Evolutionary conservation across 2,113 vertebrate species (phyloP).

Genomic region (Bucco capensis): DNA sequence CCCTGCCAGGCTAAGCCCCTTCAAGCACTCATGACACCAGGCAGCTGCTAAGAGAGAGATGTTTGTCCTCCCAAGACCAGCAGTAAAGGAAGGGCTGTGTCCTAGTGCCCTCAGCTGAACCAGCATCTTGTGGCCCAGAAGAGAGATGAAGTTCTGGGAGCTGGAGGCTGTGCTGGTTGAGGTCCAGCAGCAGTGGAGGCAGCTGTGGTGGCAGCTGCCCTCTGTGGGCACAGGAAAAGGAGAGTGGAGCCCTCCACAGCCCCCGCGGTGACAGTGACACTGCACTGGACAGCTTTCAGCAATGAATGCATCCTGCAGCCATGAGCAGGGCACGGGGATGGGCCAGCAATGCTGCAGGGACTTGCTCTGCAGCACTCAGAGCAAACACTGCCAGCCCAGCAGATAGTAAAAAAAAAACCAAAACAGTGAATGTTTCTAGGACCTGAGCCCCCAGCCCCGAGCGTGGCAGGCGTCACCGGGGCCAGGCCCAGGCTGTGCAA

Average conservation of each 20-base stretch:
- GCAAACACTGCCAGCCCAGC: background rate
- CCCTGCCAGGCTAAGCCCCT: background rate
- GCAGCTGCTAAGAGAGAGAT: background rate
- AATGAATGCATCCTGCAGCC: background rate
- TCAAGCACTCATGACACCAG: accelerated
- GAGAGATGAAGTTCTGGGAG: background rate
- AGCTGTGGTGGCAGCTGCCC: background rate
- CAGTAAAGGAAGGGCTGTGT: background rate
- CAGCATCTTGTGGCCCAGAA: accelerated
- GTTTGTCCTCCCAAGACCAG: accelerated
- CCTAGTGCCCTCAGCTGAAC: background rate
- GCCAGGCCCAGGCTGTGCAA: background rate
- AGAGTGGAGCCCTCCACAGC: accelerated
- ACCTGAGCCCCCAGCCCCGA: background rate
- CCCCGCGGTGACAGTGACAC: background rate
- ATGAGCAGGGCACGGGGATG: background rate
- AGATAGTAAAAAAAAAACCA: no score
- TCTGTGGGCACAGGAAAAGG: background rate
- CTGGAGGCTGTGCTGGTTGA: background rate
- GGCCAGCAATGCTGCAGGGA: background rate
- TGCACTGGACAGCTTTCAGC: background rate
- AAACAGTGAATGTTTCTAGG: background rate
- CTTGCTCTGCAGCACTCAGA: background rate
- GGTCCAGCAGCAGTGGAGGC: accelerated
- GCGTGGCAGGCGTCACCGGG: accelerated